These are phyloP conservation scores for Pheosia tremula DNA, from an alignment of 2,888 invertebrate species.

Conservation along the genomic window DNA sequence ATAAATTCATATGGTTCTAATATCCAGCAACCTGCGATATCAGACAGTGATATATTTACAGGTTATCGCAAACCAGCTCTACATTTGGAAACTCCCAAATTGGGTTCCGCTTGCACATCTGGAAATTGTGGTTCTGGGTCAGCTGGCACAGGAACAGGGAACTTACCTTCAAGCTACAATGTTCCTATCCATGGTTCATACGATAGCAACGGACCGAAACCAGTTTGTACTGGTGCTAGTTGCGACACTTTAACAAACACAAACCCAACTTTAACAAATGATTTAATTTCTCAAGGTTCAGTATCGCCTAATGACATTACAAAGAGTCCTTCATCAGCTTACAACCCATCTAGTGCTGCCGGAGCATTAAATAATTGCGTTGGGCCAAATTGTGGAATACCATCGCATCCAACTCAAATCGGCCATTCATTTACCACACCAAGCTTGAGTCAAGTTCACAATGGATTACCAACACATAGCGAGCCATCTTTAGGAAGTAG, in stretches of 20 bases:
- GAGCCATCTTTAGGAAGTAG: neutral
- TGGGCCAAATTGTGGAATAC: neutral
- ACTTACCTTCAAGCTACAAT: constrained; percentile 28
- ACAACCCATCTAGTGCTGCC: neutral
- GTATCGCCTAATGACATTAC: neutral
- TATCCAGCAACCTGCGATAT: constrained; percentile 24
- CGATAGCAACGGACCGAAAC: constrained; percentile 15
- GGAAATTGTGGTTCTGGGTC: constrained; percentile 38
- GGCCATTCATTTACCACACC: neutral
- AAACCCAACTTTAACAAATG: constrained; percentile 13
- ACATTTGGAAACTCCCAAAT: constrained; percentile 60
- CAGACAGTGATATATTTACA: constrained; percentile 22
- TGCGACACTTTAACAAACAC: constrained; percentile 22
- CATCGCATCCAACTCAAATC: neutral
- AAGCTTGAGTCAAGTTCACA: constrained; percentile 3
- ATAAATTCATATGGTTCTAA: constrained; percentile 36
- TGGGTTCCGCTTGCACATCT: constrained; percentile 37
- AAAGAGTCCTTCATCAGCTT: neutral
- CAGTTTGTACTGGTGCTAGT: constrained; percentile 24
- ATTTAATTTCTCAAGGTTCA: constrained; percentile 14
- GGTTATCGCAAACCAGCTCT: constrained; percentile 49
- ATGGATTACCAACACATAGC: neutral
- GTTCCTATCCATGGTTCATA: constrained; percentile 32
- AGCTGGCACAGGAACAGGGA: constrained; percentile 17
- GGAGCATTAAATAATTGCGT: neutral